Evolutionary conservation across 2,797 vertebrate species (phyloP).

Genomic region (Diceros bicornis): DNA sequence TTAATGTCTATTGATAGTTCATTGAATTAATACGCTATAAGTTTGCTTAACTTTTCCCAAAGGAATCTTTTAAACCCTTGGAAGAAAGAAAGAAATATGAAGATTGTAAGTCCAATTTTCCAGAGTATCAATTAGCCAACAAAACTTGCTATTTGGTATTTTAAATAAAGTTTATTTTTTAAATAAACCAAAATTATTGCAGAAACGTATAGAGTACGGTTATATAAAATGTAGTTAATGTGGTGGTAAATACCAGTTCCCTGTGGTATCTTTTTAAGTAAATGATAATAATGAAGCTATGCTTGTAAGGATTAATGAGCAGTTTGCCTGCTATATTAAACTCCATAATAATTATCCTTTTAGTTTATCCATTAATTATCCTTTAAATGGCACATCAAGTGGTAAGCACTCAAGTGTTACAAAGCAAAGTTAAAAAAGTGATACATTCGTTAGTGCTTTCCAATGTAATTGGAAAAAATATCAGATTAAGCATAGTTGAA

Average conservation of each 20-base stretch:
- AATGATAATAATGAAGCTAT: constrained; percentile 87
- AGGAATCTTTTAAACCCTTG: constrained; percentile 59
- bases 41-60: constrained; percentile 64
- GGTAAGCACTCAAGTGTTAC: constrained; percentile 85
- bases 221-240: constrained; percentile 87
- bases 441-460: constrained; percentile 79
- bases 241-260: constrained; percentile 89
- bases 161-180: constrained; percentile 84
- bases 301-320: constrained; percentile 88
- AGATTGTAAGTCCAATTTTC: constrained; percentile 77
- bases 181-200: constrained; percentile 86
- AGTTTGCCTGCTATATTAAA: constrained; percentile 88
- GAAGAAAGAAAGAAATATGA: constrained; percentile 20
- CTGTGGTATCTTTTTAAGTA: constrained; percentile 88
- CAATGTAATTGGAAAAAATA: constrained; percentile 78
- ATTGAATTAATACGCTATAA: constrained; percentile 32
- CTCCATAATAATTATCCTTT: constrained; percentile 89
- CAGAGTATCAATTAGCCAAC: constrained; percentile 70
- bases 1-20: constrained; percentile 47
- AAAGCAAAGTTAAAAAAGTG: constrained; percentile 85
- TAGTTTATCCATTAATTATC: constrained; percentile 90
- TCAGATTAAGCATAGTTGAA: constrained; percentile 77
- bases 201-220: constrained; percentile 78
- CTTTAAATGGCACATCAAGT: constrained; percentile 87
- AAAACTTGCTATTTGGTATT: constrained; percentile 80